phyloP scores from a whole-genome alignment of 2,797 vertebrate genomes.

The Sebastes diploproa region DNA sequence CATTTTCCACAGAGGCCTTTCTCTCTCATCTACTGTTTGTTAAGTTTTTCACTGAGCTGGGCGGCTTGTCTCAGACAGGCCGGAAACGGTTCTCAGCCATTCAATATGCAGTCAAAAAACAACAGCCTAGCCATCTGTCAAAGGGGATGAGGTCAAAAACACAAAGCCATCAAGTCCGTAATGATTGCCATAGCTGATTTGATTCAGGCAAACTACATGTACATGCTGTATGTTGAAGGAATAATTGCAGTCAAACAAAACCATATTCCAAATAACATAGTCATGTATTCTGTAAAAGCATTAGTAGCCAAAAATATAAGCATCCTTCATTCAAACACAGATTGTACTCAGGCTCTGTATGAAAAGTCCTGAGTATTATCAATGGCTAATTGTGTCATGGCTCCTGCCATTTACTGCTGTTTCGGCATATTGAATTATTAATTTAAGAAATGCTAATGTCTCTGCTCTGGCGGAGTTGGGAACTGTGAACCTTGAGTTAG shows the following conservation, averaged over 20 bases:
- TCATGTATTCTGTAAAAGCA: not conserved
- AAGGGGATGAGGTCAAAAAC: slow-evolving; percentile 6
- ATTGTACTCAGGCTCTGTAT: not conserved
- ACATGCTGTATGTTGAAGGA: not conserved
- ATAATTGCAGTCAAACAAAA: slow-evolving; percentile 1
- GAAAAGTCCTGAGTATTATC: slow-evolving; percentile 42
- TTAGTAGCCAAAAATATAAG: not conserved
- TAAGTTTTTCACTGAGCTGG: slow-evolving; percentile 38
- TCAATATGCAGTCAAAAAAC: slow-evolving; percentile 37
- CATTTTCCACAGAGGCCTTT: slow-evolving; percentile 33
- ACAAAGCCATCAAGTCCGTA: not conserved
- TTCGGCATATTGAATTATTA: slow-evolving; percentile 68
- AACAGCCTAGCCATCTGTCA: not conserved
- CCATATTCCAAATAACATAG: not conserved
- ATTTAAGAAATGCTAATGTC: slow-evolving; percentile 69
- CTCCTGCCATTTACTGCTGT: slow-evolving; percentile 60
- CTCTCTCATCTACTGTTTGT: slow-evolving; percentile 45
- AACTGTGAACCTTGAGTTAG: slow-evolving; percentile 60
- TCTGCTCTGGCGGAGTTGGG: slow-evolving; percentile 42
- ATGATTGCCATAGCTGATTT: not conserved
- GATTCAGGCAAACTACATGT: not conserved
- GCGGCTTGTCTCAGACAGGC: slow-evolving; percentile 9
- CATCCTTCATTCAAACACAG: slow-evolving; percentile 7
- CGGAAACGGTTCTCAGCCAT: slow-evolving; percentile 45
- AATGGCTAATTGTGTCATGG: slow-evolving; percentile 60